phyloP scores from a whole-genome alignment of 2,113 vertebrate species.

The Clinocottus analis region DNA sequence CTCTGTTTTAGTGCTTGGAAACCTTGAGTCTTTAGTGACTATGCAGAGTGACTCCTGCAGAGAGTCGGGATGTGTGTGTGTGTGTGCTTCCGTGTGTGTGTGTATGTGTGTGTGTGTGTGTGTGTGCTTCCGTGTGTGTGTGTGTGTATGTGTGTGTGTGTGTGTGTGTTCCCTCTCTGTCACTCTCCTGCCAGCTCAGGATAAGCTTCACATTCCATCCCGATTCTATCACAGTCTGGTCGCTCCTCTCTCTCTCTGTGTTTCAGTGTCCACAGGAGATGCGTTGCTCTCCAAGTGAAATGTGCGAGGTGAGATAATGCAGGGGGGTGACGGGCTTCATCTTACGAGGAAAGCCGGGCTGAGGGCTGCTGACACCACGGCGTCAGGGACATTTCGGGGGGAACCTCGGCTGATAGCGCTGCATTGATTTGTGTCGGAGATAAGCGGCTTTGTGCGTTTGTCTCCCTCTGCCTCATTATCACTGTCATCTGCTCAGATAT shows the following conservation, averaged over 20 bases:
- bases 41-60: conserved; percentile 19
- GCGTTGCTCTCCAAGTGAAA: conserved; percentile 23
- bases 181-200: conserved; percentile 51
- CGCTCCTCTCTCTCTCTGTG: not conserved
- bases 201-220: conserved; percentile 72
- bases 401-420: not conserved
- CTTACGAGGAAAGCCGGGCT: not conserved
- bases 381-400: conserved; percentile 19
- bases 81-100: conserved; percentile 4
- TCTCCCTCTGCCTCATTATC: conserved; percentile 17
- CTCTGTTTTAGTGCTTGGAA: conserved; percentile 26
- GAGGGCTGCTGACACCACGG: not conserved
- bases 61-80: not conserved
- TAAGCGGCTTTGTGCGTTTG: conserved; percentile 34
- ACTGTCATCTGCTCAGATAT: conserved; percentile 18
- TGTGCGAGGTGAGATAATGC: conserved; percentile 50
- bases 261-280: conserved; percentile 22
- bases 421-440: conserved; percentile 60
- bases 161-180: not conserved
- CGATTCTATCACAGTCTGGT: conserved; percentile 63
- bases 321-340: conserved; percentile 32
- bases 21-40: conserved; percentile 16
- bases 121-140: not conserved
- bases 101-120: conserved; percentile 5
- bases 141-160: conserved; percentile 5